Evolutionary conservation across 1,140 invertebrate species (phyloP), one percentile per base, ranked within the genome.

Genomic region (Druon quercuslanigerum): DNA sequence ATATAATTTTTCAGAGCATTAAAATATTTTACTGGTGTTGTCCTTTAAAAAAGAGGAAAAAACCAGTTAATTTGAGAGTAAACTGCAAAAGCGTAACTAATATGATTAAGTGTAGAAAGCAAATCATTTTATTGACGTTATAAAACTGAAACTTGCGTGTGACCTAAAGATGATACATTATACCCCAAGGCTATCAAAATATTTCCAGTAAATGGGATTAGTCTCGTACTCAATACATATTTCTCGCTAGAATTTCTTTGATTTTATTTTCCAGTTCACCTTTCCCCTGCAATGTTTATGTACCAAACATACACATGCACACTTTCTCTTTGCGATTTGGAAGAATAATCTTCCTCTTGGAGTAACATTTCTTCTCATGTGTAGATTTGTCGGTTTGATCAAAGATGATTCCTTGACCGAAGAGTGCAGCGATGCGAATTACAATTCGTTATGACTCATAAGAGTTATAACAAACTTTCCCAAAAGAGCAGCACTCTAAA

Each of bases 401-500:
- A 60, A 60, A 60, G 57, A 60, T 60, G 25, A 60, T 40, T 60
- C 57, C 25, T 57, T 33, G 14, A 25, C 57, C 14, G 57, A 25
- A 60, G 25, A 60, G 57, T 60, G 20, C 57, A 60, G 25, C 57
- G 57, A 60, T 25, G 57, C 57, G 57, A 60, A 60, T 60, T 25
- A 33, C 20, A 33, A 60, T 60, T 33, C 57, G 57, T 60, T 60
- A 60, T 60, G 57, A 60, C 20, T 33, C 57, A 60, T 60, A 60
- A 60, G 57, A 60, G 57, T 60, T 60, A 60, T 20, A 60, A 33
- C 57, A 60, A 60, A 60, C 57, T 60, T 60, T 60, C 57, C 57
- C 20, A 13, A 60, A 60, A 60, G 57, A 60, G 20, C 17, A 56
- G 20, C 25, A 25, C 57, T 60, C 14, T 60, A 60, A 20, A 17